Evolutionary conservation across 2,113 vertebrate species (phyloP), one percentile per base, ranked within the genome.

Genomic region (Macquaria australasica): DNA sequence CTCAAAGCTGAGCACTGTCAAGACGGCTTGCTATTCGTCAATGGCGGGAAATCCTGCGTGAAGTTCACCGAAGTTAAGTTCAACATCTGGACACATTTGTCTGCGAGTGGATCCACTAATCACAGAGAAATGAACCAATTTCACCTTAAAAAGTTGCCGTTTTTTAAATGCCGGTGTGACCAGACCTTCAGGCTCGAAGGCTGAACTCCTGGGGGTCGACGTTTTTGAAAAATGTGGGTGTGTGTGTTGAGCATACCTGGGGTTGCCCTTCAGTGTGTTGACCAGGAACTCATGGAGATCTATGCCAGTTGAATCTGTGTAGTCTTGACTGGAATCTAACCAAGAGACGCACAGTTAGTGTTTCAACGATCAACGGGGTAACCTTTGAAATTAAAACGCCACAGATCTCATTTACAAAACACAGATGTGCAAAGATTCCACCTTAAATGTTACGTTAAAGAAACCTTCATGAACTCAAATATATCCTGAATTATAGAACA

Each of bases 261-360:
- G 98, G 95, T 99, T 99, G 92, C 98, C 97, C 96, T 98, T 98
- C 93, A 99, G 93, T 39, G 97, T 99, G 96, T 98, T 99, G 95
- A 99, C 98, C 96, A 99, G 96, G 97, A 99, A 99, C 93, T 99
- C 97, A 75, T 99, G 98, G 91, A 99, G 97, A 96, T 99, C 98
- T 92, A 99, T 98, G 92, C 98, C 98, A 94, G 98, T 99, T 87
- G 98, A 99, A 96, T 99, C 98, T 73, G 98, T 99, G 92, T 99
- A 99, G 93, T 99, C 98, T 95, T 99, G 98, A 94, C 98, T 99
- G 95, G 97, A 98, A 97, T 99, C 98, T 99, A 37, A 78, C 1
- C 25, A 12, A 77, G 56, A 89, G n/a, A 82, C 1, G 87, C 5
- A 79, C 3, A 74, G 6, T 25, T 39, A 1, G 25, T 3, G 20